Evolutionary conservation across 2,797 vertebrate species (phyloP).

Genomic region (Fundulus diaphanus): DNA sequence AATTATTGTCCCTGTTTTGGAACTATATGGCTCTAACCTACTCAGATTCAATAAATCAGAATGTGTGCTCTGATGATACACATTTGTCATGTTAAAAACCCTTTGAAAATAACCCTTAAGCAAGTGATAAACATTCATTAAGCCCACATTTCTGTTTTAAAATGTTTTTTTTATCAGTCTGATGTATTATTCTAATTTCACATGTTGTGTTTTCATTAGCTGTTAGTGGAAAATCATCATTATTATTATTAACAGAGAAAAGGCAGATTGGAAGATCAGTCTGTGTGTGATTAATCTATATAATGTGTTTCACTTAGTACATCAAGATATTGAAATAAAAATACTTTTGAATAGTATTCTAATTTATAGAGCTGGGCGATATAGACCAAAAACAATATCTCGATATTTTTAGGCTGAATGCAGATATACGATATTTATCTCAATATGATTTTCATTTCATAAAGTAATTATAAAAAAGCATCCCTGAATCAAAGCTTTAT

Average conservation of each 20-base stretch:
- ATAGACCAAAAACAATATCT: no score
- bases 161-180: background rate
- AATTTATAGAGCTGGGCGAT: no score
- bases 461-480: no score
- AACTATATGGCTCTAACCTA: background rate
- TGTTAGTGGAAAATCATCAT: background rate
- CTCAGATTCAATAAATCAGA: background rate
- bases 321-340: background rate
- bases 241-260: background rate
- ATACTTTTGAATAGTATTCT: background rate
- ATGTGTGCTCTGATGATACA: background rate
- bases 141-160: background rate
- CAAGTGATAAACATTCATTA: background rate
- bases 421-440: no score
- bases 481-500: no score
- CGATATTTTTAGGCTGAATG: no score
- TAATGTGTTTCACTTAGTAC: background rate
- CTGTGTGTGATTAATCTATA: background rate
- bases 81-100: background rate
- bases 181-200: background rate
- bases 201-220: background rate
- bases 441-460: no score
- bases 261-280: background rate
- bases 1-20: background rate
- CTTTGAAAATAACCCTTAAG: background rate